Base-by-base conservation (phyloP, 2,797 vertebrate species). In the Pyrrhura leucotis region DNA sequence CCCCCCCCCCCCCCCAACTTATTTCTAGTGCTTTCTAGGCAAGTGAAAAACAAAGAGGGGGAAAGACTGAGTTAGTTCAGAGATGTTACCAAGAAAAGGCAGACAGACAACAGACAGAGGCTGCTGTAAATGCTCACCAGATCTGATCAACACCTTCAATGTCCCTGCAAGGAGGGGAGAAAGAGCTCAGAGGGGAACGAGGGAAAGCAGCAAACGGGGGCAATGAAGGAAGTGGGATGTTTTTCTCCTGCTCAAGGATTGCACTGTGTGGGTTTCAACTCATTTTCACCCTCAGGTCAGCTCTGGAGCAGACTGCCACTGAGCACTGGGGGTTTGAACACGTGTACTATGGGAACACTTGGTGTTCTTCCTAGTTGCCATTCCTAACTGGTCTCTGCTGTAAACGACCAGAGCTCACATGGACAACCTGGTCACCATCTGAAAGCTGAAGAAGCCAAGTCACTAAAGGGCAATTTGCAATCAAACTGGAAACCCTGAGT, bases 111-210 rank as follows among this genome's bases (percentile, higher is more conserved):
- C 85, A 92, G 93, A 86, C 89, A 98, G 95, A 88, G 90, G 96
- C 97, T 97, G 96, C 97, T 98, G 98, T 95, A 98, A 98, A 98
- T 99, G 98, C 99, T 99, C 99, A 99, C 99, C 99, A 99, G 98
- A 98, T 98, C 98, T 99, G 99, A 98, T 98, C 98, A 98, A 98
- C 98, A 98, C 98, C 97, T 97, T 99, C 99, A 98, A 98, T 98
- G 98, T 98, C 98, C 99, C 99, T 99, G 99, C 98, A 98, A 98
- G 98, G 98, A 99, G 98, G 98, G 98, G 98, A 99, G 98, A 99
- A 94, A 99, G 96, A 98, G 98, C 98, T 98, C 98, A 99, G 98
- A 98, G 98, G 95, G 91, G 84, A 94, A 97, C 90, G 88, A 94
- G 96, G 95, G 95, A 88, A 85, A 90, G 95, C 31, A 88, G 79